Conservation (phyloP, 2,113 vertebrate species). For the Hassar affinis region DNA sequence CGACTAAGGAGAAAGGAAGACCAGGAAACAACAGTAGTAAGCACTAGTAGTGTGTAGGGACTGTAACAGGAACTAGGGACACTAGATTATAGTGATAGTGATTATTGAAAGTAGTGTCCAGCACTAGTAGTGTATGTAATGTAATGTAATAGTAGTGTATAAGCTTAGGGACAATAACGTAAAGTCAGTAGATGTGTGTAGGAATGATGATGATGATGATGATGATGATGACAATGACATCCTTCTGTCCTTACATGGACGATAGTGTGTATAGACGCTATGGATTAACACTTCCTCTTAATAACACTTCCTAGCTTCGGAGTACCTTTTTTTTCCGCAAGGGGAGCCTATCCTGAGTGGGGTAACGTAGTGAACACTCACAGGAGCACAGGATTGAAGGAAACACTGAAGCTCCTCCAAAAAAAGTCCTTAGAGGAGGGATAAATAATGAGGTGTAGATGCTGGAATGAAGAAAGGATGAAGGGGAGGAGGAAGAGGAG, state of each 20-base stretch:
- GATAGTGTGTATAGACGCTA: neutral
- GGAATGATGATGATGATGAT: neutral
- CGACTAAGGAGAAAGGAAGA: constrained; percentile 29
- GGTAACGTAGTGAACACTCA: constrained; percentile 12
- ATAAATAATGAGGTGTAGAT: constrained; percentile 25
- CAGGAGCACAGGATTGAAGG: neutral
- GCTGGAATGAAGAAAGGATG: constrained; percentile 39
- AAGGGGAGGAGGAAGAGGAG: neutral
- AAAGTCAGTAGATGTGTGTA: neutral
- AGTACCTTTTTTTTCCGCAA: neutral
- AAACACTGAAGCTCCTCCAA: constrained; percentile 20
- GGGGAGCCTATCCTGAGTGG: neutral
- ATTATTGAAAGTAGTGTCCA: constrained; percentile 16
- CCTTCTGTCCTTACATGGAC: neutral
- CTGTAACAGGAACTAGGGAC: neutral
- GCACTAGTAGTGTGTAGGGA: constrained; percentile 8
- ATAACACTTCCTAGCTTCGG: neutral
- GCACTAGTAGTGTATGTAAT: constrained; percentile 1
- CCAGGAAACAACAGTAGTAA: neutral
- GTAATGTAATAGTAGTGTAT: neutral
- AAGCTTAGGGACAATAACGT: neutral
- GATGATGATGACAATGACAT: constrained; percentile 31
- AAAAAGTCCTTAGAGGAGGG: constrained; percentile 14
- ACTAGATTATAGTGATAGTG: neutral
- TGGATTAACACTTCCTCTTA: neutral